Evolutionary conservation across 1,140 invertebrate species (phyloP).

Genomic region (Papilio polytes): DNA sequence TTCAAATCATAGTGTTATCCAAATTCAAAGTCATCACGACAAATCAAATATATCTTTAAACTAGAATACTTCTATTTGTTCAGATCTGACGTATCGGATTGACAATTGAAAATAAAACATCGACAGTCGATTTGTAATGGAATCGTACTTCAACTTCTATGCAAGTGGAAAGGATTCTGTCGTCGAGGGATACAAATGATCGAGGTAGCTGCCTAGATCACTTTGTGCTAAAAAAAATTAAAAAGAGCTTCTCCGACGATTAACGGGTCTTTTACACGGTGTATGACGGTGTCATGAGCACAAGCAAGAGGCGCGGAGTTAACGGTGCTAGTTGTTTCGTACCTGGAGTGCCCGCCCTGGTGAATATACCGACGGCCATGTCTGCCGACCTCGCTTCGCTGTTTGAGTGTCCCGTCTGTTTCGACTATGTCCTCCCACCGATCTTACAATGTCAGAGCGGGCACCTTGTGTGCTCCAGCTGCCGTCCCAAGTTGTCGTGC

Average conservation of each 20-base stretch:
- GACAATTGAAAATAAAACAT: conserved; percentile 60
- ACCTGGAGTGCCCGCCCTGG: conserved; percentile 75
- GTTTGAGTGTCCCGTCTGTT: conserved; percentile 99
- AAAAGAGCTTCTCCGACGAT: conserved; percentile 58
- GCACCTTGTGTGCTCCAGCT: conserved; percentile 96
- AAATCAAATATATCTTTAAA: conserved; percentile 37
- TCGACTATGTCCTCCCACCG: conserved; percentile 99
- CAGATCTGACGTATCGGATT: conserved; percentile 44
- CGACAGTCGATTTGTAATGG: conserved; percentile 73
- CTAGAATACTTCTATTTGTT: conserved; percentile 40
- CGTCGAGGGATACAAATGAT: conserved; percentile 78
- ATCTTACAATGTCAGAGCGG: conserved; percentile 95
- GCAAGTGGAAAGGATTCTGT: conserved; percentile 71
- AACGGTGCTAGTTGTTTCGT: conserved; percentile 82
- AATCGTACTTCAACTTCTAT: conserved; percentile 65
- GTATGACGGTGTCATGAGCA: conserved; percentile 82
- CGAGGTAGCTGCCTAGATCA: conserved; percentile 43
- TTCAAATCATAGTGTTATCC: conserved; percentile 39
- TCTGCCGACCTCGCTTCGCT: conserved; percentile 96
- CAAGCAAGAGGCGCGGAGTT: conserved; percentile 80
- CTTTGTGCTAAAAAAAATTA: conserved; percentile 41
- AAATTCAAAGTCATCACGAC: conserved; percentile 36
- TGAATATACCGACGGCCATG: conserved; percentile 84
- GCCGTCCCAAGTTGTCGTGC: conserved; percentile 97
- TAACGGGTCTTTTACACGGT: conserved; percentile 65